phyloP scores from a whole-genome alignment of 2,113 vertebrate species.

The Chloroceryle aenea region DNA sequence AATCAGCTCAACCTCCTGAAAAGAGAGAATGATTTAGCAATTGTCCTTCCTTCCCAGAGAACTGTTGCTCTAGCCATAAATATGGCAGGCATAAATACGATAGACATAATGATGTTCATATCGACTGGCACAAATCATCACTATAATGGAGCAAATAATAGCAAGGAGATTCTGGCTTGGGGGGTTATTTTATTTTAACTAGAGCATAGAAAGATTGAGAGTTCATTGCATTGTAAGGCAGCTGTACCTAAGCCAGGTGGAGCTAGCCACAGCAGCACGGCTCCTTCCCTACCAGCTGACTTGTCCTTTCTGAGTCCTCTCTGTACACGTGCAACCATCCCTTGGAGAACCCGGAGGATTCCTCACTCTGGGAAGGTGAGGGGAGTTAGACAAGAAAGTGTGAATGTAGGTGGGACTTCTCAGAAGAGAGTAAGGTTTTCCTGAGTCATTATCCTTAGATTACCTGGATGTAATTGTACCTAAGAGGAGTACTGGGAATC shows the following conservation, averaged over 20 bases:
- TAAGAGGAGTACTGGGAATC: neutral
- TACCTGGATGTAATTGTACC: neutral
- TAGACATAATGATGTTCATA: neutral
- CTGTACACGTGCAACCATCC: neutral
- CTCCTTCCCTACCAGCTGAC: neutral
- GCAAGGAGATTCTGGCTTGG: neutral
- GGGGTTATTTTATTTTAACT: neutral
- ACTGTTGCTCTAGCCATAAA: constrained; percentile 3
- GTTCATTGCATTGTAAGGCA: neutral
- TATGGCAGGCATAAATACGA: neutral
- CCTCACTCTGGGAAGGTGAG: neutral
- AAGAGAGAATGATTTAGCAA: neutral
- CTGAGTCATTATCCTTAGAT: neutral
- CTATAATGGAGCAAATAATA: neutral
- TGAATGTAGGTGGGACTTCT: neutral
- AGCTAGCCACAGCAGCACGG: neutral
- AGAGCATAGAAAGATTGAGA: neutral
- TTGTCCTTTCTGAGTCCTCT: neutral
- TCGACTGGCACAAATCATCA: neutral
- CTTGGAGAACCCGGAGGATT: neutral
- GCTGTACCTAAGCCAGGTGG: neutral
- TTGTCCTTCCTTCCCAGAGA: neutral
- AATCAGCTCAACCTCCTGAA: neutral
- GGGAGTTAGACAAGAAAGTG: neutral
- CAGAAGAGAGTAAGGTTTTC: neutral